These are phyloP conservation scores for Aphelinus atriplicis DNA, from an alignment of 1,140 invertebrate species.

Conservation along the genomic window DNA sequence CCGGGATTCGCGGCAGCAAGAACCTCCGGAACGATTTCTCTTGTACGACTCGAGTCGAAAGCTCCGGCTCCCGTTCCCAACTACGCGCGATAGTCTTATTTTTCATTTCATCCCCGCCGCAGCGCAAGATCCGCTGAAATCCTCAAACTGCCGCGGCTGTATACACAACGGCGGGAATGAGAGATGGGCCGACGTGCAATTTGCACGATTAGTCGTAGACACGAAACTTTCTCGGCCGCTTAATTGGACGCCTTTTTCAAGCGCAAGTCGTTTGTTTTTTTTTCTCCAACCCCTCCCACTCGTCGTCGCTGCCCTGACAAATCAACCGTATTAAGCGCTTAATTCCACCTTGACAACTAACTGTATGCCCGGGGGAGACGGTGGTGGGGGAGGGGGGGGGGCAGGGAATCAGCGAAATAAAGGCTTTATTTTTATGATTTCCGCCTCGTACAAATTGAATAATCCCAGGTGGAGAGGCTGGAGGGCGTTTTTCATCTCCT, in stretches of 20 bases:
- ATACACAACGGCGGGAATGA: background rate
- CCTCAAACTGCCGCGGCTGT: too few species aligned
- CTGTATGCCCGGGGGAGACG: background rate
- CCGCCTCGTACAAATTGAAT: background rate
- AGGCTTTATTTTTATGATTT: background rate
- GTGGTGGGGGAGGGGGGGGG: background rate
- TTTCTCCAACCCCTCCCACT: background rate
- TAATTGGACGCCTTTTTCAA: conserved; percentile 25
- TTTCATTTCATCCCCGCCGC: too few species aligned
- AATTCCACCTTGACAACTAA: conserved; percentile 18
- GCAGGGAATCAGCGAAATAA: background rate
- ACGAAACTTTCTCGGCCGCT: conserved; percentile 20
- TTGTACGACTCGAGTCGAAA: too few species aligned
- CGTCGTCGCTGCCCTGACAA: background rate
- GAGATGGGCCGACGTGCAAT: conserved; percentile 20
- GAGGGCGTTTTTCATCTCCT: too few species aligned
- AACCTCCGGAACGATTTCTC: too few species aligned
- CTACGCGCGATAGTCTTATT: too few species aligned
- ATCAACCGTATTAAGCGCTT: conserved; percentile 23
- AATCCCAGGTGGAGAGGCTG: too few species aligned
- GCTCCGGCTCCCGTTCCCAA: too few species aligned
- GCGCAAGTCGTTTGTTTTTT: too few species aligned
- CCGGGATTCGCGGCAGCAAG: too few species aligned
- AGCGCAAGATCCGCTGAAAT: too few species aligned
- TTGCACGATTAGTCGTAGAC: conserved; percentile 20